Evolutionary conservation across 2,888 invertebrate species (phyloP).

Genomic region (Chrysolina haemoptera): DNA sequence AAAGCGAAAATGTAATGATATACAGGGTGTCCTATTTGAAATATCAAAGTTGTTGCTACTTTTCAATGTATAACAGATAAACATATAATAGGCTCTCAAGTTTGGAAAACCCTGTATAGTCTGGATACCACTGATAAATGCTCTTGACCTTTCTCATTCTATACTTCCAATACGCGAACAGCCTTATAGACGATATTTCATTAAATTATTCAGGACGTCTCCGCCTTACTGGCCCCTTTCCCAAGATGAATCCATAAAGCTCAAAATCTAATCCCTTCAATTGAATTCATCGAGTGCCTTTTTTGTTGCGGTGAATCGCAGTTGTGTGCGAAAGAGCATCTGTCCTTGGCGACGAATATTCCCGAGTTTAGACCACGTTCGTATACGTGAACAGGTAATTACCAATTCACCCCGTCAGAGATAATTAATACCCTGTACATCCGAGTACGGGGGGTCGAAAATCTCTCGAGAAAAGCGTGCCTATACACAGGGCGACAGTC

Average conservation of each 20-base stretch:
- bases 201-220: background rate
- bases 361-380: constrained; percentile 5
- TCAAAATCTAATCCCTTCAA: background rate
- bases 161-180: background rate
- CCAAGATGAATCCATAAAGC: constrained; percentile 3
- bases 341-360: constrained; percentile 23
- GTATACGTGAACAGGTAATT: constrained; percentile 30
- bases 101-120: no score
- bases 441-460: constrained; percentile 13
- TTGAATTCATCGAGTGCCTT: background rate
- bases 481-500: constrained; percentile 23
- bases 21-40: no score
- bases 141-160: background rate
- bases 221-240: background rate
- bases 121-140: background rate
- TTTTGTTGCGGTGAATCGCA: constrained; percentile 8
- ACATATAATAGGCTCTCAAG: no score
- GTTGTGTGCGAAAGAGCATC: constrained; percentile 28
- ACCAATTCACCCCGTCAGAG: constrained; percentile 33
- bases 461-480: constrained; percentile 18
- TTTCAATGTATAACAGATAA: no score
- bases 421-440: constrained; percentile 29
- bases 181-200: background rate
- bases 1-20: no score
- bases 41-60: no score